phyloP scores from a whole-genome alignment of 2,888 invertebrate genomes.

The Alentia gelatinosa region DNA sequence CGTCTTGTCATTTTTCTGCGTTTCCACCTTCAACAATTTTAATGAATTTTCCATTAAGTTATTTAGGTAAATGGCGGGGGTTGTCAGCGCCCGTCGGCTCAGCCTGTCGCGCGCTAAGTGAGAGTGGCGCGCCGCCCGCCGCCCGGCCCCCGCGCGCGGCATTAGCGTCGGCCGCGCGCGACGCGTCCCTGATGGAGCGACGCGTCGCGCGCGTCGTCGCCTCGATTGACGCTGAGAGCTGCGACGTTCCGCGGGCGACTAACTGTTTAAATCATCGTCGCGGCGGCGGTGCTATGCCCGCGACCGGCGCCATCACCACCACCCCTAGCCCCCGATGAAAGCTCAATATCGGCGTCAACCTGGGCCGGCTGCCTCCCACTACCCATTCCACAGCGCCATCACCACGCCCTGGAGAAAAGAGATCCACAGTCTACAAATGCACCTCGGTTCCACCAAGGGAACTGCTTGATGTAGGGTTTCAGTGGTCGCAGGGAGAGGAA shows the following conservation, averaged over 20 bases:
- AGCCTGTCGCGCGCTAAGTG: conserved; percentile 9
- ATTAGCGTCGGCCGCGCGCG: conserved; percentile 20
- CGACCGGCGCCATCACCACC: no score
- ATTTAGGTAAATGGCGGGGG: conserved; percentile 38
- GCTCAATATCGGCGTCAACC: no score
- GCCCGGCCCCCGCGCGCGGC: not conserved
- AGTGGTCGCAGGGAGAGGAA: no score
- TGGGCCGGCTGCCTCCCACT: no score
- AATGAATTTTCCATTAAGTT: conserved; percentile 47
- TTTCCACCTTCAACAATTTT: conserved; percentile 47
- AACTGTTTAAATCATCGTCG: no score
- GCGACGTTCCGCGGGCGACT: not conserved
- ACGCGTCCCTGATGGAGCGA: conserved; percentile 5
- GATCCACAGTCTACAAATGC: no score
- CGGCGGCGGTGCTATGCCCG: no score
- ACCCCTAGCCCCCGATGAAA: no score
- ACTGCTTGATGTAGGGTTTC: no score
- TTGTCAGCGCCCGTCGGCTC: conserved; percentile 24
- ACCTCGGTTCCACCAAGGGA: no score
- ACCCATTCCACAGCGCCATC: no score
- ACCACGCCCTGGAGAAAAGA: no score
- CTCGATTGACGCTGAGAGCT: conserved; percentile 16
- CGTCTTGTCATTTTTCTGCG: conserved; percentile 43
- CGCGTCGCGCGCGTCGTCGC: not conserved
- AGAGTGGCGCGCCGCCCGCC: conserved; percentile 20